These are phyloP conservation scores for Sphecodes monilicornis DNA, from an alignment of 2,888 invertebrate genomes.

Conservation along the genomic window DNA sequence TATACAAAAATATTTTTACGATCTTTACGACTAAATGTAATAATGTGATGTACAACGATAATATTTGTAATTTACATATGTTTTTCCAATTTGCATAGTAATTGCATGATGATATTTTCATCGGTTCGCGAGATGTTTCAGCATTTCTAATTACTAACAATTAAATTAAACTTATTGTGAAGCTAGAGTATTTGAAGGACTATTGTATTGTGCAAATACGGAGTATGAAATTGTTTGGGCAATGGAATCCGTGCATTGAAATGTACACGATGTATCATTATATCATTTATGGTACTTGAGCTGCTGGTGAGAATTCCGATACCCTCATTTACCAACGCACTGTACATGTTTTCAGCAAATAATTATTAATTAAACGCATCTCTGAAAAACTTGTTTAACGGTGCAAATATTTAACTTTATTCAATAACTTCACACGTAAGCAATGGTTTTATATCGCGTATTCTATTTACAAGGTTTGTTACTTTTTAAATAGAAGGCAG, in stretches of 20 bases:
- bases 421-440: not conserved
- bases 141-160: not conserved
- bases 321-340: not conserved
- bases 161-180: conserved; percentile 2
- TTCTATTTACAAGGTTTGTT: not conserved
- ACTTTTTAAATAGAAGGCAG: not conserved
- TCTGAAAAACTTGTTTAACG: not conserved
- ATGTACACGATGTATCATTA: not conserved
- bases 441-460: not conserved
- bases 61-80: not conserved
- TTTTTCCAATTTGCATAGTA: not conserved
- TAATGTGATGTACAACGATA: too few species aligned
- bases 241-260: not conserved
- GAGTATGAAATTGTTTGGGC: not conserved
- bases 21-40: too few species aligned
- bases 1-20: too few species aligned
- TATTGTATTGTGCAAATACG: not conserved
- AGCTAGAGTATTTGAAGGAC: not conserved
- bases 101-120: too few species aligned
- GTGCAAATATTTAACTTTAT: not conserved
- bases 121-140: too few species aligned
- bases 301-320: not conserved
- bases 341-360: not conserved
- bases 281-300: not conserved
- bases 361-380: not conserved